Conservation (phyloP, 2,797 vertebrate genomes). For the Rhinella marina region DNA sequence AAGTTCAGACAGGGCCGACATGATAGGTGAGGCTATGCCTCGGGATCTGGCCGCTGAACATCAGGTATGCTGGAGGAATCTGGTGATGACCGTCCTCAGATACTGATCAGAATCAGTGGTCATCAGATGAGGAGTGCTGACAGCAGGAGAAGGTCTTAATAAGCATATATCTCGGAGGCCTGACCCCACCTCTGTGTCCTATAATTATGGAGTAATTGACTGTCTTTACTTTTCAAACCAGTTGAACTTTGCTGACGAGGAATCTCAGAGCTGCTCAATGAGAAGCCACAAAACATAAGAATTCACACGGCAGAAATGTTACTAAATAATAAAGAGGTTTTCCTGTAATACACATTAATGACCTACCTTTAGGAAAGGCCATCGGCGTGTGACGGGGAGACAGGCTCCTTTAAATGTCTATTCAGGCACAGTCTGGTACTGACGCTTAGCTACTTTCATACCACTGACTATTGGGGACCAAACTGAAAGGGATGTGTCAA, state of each 20-base stretch:
- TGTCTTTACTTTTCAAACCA: background rate
- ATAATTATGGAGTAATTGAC: constrained; percentile 6
- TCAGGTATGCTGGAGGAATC: constrained; percentile 6
- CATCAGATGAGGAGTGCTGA: constrained; percentile 44
- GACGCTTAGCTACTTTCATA: no score
- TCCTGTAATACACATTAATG: background rate
- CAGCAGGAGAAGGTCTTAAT: background rate
- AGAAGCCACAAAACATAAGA: background rate
- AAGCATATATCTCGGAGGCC: background rate
- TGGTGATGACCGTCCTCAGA: background rate
- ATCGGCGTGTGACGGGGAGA: background rate
- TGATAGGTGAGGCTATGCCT: background rate
- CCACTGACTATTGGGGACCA: no score
- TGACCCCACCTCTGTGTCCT: background rate
- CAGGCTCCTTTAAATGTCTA: no score
- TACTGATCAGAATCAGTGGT: constrained; percentile 37
- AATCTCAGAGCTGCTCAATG: background rate
- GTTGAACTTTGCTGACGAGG: background rate
- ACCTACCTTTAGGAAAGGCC: background rate
- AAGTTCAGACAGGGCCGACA: background rate
- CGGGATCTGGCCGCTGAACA: constrained; percentile 9
- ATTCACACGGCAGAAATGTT: background rate
- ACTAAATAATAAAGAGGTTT: background rate
- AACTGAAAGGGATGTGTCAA: no score
- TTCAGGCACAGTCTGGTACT: no score